Percentiles rank a stretch among this genome's conserved stretches.
Evolutionary conservation across 2,888 invertebrate genomes (phyloP).

Genomic region (Clistopyga incitator): DNA sequence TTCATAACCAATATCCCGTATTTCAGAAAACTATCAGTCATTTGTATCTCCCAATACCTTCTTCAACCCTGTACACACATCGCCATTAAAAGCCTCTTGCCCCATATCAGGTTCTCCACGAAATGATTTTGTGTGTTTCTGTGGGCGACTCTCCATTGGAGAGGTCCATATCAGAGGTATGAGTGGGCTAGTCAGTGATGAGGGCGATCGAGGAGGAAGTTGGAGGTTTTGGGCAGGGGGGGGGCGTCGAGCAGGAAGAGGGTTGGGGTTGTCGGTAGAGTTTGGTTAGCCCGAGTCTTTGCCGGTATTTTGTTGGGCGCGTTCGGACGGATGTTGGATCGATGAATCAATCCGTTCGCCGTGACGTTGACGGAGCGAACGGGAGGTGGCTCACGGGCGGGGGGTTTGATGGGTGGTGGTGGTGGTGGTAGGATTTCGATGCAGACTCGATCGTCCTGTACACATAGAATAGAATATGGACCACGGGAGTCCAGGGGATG

Average conservation of each 20-base stretch:
- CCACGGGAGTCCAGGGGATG: constrained; percentile 29
- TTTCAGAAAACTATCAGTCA: not conserved
- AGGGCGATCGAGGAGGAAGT: constrained; percentile 17
- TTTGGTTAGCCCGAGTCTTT: constrained; percentile 75
- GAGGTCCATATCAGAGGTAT: not conserved
- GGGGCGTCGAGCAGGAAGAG: not conserved
- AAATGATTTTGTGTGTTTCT: constrained; percentile 74
- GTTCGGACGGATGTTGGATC: constrained; percentile 79
- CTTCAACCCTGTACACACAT: constrained; percentile 2
- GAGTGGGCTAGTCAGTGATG: constrained; percentile 17
- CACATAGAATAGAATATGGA: constrained; percentile 68
- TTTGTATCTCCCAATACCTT: too few species aligned
- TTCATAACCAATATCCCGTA: too few species aligned
- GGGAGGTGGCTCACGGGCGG: constrained; percentile 43
- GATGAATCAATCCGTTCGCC: constrained; percentile 83
- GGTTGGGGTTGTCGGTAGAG: constrained; percentile 38
- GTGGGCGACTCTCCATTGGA: constrained; percentile 63
- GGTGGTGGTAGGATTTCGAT: constrained; percentile 62
- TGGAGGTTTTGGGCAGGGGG: not conserved
- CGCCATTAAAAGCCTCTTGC: constrained; percentile 1
- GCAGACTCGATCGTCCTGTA: constrained; percentile 54
- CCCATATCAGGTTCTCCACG: constrained; percentile 51
- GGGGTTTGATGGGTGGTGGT: constrained; percentile 51
- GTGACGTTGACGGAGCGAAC: constrained; percentile 80
- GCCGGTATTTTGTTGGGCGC: constrained; percentile 78